Conservation (phyloP, 1,140 invertebrate genomes). For the Solenopsis invicta region DNA sequence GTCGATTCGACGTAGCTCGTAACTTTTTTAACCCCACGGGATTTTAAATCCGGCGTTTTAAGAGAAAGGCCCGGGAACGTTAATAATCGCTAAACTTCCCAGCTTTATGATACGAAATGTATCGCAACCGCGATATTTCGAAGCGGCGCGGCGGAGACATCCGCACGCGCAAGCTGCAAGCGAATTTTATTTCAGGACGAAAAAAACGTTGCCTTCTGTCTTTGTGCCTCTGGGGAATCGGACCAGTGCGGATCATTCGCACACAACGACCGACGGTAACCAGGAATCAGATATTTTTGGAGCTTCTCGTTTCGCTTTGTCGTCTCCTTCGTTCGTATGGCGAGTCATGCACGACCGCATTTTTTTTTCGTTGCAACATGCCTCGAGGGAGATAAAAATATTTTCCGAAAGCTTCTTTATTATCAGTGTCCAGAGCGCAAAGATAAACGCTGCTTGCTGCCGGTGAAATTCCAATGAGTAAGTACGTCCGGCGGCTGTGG, state of each 20-base stretch:
- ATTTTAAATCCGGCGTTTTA: slow-evolving; percentile 54
- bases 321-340: slow-evolving; percentile 7
- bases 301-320: slow-evolving; percentile 47
- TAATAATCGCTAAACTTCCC: slow-evolving; percentile 34
- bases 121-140: slow-evolving; percentile 5
- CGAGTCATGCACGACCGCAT: slow-evolving; percentile 29
- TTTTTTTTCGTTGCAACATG: slow-evolving; percentile 59
- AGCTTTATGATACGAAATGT: slow-evolving; percentile 30
- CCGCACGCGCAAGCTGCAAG: neutral
- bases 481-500: neutral
- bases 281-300: slow-evolving; percentile 73
- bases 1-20: slow-evolving; percentile 7
- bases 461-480: neutral
- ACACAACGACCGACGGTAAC: slow-evolving; percentile 21
- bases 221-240: slow-evolving; percentile 60
- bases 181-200: slow-evolving; percentile 74
- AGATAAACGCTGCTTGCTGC: neutral
- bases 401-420: slow-evolving; percentile 53
- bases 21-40: slow-evolving; percentile 16
- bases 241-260: slow-evolving; percentile 37
- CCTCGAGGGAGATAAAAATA: slow-evolving; percentile 49
- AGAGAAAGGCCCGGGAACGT: slow-evolving; percentile 22
- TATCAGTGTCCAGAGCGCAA: neutral
- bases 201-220: slow-evolving; percentile 16
- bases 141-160: neutral